Conservation (phyloP, 2,888 invertebrate species). For the Thalpophila matura region DNA sequence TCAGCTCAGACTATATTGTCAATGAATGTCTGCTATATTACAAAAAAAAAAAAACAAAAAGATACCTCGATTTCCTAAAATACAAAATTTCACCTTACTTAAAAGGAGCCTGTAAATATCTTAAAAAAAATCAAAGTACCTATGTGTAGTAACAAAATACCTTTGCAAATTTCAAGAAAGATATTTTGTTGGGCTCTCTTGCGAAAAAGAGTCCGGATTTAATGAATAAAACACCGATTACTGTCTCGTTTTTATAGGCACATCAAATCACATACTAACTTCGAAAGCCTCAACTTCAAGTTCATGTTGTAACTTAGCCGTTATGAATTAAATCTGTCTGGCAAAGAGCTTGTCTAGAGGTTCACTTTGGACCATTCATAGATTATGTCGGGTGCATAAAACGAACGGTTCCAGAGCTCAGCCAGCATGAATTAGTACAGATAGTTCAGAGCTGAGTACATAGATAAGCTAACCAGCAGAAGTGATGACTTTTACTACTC, state of each 20-base stretch:
- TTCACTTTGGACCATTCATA: conserved; percentile 44
- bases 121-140: conserved; percentile 13
- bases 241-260: background rate
- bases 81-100: background rate
- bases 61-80: conserved; percentile 2
- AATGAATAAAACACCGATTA: background rate
- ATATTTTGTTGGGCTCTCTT: conserved; percentile 10
- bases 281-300: conserved; percentile 10
- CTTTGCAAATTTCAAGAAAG: conserved; percentile 22
- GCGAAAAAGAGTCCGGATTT: background rate
- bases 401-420: conserved; percentile 44
- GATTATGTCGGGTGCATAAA: conserved; percentile 59
- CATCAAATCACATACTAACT: conserved; percentile 1
- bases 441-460: conserved; percentile 36
- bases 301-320: conserved; percentile 5
- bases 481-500: conserved; percentile 40
- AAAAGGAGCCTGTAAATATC: background rate
- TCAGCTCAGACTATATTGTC: conserved; percentile 10
- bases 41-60: conserved; percentile 2
- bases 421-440: conserved; percentile 50
- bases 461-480: conserved; percentile 47
- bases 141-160: conserved; percentile 32
- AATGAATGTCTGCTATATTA: conserved; percentile 32
- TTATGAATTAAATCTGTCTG: conserved; percentile 42
- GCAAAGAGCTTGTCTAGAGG: conserved; percentile 22